phyloP scores from a whole-genome alignment of 2,797 vertebrate genomes.

The Macropodus opercularis region DNA sequence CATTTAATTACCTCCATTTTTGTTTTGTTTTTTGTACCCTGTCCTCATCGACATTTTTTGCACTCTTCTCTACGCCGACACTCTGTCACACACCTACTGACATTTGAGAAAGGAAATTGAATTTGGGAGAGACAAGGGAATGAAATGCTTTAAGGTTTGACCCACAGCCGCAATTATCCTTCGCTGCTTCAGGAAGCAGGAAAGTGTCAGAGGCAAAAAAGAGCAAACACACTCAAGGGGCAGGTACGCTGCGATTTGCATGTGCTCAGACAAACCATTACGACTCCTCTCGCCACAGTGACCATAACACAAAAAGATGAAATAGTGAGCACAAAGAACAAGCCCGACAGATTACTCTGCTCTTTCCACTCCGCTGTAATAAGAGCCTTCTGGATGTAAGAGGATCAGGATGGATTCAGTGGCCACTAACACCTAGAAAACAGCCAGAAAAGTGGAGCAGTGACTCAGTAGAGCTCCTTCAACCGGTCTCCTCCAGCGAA shows the following conservation, averaged over 20 bases:
- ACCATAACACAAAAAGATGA: slow-evolving; percentile 7
- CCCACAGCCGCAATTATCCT: slow-evolving; percentile 16
- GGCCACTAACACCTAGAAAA: slow-evolving; percentile 32
- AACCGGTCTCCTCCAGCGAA: not conserved
- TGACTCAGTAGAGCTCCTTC: slow-evolving; percentile 19
- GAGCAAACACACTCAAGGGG: not conserved
- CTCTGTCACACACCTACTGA: slow-evolving; percentile 2
- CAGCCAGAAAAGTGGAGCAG: slow-evolving; percentile 27
- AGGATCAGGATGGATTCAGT: slow-evolving; percentile 29
- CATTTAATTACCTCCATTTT: slow-evolving; percentile 25
- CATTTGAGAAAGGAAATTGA: slow-evolving; percentile 32
- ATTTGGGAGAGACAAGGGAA: slow-evolving; percentile 28
- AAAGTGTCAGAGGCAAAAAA: not conserved
- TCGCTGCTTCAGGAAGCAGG: slow-evolving; percentile 13
- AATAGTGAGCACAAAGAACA: not conserved
- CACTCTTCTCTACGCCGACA: not conserved
- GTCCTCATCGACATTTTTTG: slow-evolving; percentile 34
- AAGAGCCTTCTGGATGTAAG: slow-evolving; percentile 35
- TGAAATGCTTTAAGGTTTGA: slow-evolving; percentile 24
- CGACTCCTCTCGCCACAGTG: not conserved
- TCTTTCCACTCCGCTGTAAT: slow-evolving; percentile 28
- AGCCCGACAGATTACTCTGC: slow-evolving; percentile 2
- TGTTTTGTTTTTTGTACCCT: slow-evolving; percentile 8
- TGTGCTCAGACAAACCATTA: not conserved
- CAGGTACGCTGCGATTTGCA: not conserved